Evolutionary conservation across 2,113 vertebrate genomes (phyloP), one percentile per base, ranked within the genome.

Genomic region (Otis tarda): DNA sequence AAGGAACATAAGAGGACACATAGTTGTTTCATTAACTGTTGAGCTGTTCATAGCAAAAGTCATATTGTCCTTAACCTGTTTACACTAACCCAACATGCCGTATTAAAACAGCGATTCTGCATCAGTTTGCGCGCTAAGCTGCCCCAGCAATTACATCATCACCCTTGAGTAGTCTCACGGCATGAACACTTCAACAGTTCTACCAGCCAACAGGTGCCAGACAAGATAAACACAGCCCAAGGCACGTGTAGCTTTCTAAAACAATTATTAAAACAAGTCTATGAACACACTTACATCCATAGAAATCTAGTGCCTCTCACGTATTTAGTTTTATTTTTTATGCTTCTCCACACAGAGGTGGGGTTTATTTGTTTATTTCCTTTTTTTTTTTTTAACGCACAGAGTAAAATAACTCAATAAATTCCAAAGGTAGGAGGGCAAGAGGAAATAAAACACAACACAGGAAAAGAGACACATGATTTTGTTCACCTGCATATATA

Each of bases 21-120:
- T 9, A 25, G 17, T 13, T 28, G 13, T 24, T 73, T 78, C 50
- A 85, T n/a, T 52, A 37, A 39, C 21, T 15, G 10, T 84, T 49
- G n/a, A 4, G 9, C 13, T 83, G 18, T 31, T 76, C 14, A 8
- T 13, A 56, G 47, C 20, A 61, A 6, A 83, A 56, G 23, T 68
- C 1, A 0, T 9, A 0, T 10, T 75, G 27, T 78, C 41, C 22
- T 63, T 24, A 21, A 30, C 3, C 10, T 1, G 8, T 16, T 24
- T 74, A 37, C 59, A 56, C 10, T 70, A 73, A 60, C n/a, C 43
- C 84, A 84, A 75, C 17, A 15, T 13, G 15, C n/a, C n/a, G 33
- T 11, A 37, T 52, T 76, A n/a, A 50, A 81, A 22, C 37, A 70
- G 52, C 1, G 17, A 27, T 47, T 35, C 37, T 41, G 30, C 71